Evolutionary conservation across 1,140 invertebrate species (phyloP), one percentile per base, ranked within the genome.

Genomic region (Philopotamus ludificatus): DNA sequence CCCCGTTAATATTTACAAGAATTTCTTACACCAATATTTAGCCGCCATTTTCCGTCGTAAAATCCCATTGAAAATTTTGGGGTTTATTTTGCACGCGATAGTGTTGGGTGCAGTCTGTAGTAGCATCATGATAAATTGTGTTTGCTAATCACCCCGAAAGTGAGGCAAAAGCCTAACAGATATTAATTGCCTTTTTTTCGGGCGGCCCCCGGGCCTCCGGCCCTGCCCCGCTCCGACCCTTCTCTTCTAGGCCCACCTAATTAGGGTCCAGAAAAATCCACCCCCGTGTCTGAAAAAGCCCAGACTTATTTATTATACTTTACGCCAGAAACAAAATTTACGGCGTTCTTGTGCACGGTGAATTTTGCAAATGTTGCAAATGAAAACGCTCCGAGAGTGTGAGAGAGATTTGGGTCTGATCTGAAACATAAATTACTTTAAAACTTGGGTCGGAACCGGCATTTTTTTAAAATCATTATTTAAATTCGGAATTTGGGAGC

Each of bases 81-180:
- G n/a, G n/a, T n/a, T n/a, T n/a, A n/a, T n/a, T n/a, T n/a, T n/a
- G n/a, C n/a, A n/a, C n/a, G n/a, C n/a, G n/a, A 34, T 34, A 34
- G 28, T 34, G 28, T 34, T 34, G 28, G 4, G 12, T 12, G 12
- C 28, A 34, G 28, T 12, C 28, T n/a, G n/a, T n/a, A 34, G 28
- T 28, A 28, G 41, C 63, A 63, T 65, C 59, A 62, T 63, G 53
- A 69, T 69, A 69, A 69, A 69, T 69, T 69, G 47, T 66, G 59
- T 69, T 69, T 69, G 60, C 67, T 69, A 69, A 69, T 69, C 67
- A 59, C 59, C 60, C 42, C 39, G 53, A 69, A 69, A 69, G 53
- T 65, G 67, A 69, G 67, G 63, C 60, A 57, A 69, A 66, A 69
- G 63, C 67, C 67, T 69, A 69, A 69, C 67, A 66, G 63, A 69